These are phyloP conservation scores for Trachelipus rathkii DNA, from an alignment of 1,140 invertebrate genomes.

Conservation along the genomic window DNA sequence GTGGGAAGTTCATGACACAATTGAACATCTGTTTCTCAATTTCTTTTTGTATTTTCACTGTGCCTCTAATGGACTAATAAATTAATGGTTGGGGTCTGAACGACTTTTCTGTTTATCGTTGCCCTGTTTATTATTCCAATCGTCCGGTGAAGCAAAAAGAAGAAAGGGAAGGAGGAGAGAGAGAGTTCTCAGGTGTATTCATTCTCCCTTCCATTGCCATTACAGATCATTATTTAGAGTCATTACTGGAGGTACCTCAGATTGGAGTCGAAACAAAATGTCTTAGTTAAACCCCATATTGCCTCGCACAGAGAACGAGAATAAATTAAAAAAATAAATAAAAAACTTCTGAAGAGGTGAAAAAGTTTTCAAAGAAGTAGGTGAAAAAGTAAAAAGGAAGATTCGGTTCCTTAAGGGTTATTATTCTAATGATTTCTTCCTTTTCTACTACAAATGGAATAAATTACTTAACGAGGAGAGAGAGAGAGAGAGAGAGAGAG, in stretches of 20 bases:
- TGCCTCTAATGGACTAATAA: slow-evolving; percentile 1
- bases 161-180: too few species aligned
- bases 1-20: not conserved
- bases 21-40: not conserved
- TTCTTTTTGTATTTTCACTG: slow-evolving; percentile 1
- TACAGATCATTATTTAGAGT: slow-evolving; percentile 13
- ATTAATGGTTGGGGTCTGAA: not conserved
- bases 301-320: not conserved
- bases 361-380: not conserved
- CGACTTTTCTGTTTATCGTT: not conserved
- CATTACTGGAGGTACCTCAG: not conserved
- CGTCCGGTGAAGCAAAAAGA: not conserved
- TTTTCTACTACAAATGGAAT: not conserved
- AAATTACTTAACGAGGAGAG: too few species aligned
- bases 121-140: not conserved
- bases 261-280: not conserved
- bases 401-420: not conserved
- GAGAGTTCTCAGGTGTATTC: not conserved
- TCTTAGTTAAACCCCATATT: not conserved
- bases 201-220: not conserved
- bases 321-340: not conserved
- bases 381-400: not conserved
- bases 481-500: too few species aligned
- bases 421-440: not conserved
- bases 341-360: not conserved